Percentiles rank a stretch among this genome's conserved stretches.
phyloP scores from a whole-genome alignment of 2,888 invertebrate genomes.

The Drosophila fulvimacula region DNA sequence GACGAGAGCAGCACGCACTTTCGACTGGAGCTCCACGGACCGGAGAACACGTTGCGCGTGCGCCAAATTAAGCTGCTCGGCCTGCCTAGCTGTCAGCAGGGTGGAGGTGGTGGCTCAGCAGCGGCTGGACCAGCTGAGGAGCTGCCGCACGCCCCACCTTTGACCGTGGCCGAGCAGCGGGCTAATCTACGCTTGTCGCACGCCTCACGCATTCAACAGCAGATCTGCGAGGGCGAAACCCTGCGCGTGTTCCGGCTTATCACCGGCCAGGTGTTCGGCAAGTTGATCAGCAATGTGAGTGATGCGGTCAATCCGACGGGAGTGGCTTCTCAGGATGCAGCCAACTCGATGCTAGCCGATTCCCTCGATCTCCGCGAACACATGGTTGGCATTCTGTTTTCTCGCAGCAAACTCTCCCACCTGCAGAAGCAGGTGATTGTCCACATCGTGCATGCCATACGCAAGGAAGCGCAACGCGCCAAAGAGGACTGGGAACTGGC shows the following conservation, averaged over 20 bases:
- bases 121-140: neutral
- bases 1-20: slow-evolving; percentile 87
- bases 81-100: slow-evolving; percentile 83
- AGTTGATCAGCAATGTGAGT: slow-evolving; percentile 88
- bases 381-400: slow-evolving; percentile 98
- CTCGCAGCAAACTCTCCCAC: slow-evolving; percentile 95
- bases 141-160: slow-evolving; percentile 1
- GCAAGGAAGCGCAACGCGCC: slow-evolving; percentile 93
- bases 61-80: slow-evolving; percentile 92
- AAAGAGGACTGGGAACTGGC: slow-evolving; percentile 95
- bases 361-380: slow-evolving; percentile 94
- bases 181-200: slow-evolving; percentile 81
- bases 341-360: slow-evolving; percentile 83
- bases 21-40: slow-evolving; percentile 94
- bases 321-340: slow-evolving; percentile 16
- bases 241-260: slow-evolving; percentile 95
- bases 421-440: slow-evolving; percentile 96
- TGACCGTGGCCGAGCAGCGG: slow-evolving; percentile 52
- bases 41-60: slow-evolving; percentile 94
- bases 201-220: slow-evolving; percentile 89
- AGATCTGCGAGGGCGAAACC: slow-evolving; percentile 96
- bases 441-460: slow-evolving; percentile 95
- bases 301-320: slow-evolving; percentile 51
- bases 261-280: slow-evolving; percentile 94
- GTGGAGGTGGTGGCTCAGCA: slow-evolving; percentile 4